Evolutionary conservation across 2,797 vertebrate genomes (phyloP).

Genomic region (Nothura maculosa): DNA sequence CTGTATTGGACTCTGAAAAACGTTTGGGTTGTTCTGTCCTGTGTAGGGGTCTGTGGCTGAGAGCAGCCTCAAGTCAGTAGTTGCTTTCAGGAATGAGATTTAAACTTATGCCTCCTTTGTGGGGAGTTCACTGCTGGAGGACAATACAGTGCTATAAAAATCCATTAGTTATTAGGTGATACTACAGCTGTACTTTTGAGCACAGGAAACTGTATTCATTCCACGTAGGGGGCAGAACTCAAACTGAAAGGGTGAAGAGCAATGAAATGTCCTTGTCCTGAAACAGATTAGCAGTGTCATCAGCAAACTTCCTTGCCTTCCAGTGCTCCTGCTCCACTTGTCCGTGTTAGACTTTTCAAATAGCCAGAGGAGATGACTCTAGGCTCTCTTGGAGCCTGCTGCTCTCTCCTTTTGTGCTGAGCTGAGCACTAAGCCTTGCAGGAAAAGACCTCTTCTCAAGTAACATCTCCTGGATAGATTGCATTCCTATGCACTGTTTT

Average conservation of each 20-base stretch:
- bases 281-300: not conserved
- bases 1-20: accelerated
- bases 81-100: not conserved
- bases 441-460: not conserved
- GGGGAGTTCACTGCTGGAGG: not conserved
- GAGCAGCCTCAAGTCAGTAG: not conserved
- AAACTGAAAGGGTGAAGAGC: not conserved
- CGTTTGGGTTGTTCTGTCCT: not conserved
- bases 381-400: not conserved
- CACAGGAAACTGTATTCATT: not conserved
- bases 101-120: not conserved
- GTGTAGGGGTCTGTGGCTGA: not conserved
- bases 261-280: not conserved
- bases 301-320: not conserved
- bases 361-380: not conserved
- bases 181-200: not conserved
- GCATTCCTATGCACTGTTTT: not conserved
- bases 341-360: not conserved
- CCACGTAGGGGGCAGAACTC: not conserved
- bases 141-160: not conserved
- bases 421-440: not conserved
- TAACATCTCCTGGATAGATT: not conserved
- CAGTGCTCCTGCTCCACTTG: not conserved
- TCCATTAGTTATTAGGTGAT: not conserved
- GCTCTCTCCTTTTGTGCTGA: not conserved